Conservation (phyloP, 1,140 invertebrate genomes). For the Lerema accius region DNA sequence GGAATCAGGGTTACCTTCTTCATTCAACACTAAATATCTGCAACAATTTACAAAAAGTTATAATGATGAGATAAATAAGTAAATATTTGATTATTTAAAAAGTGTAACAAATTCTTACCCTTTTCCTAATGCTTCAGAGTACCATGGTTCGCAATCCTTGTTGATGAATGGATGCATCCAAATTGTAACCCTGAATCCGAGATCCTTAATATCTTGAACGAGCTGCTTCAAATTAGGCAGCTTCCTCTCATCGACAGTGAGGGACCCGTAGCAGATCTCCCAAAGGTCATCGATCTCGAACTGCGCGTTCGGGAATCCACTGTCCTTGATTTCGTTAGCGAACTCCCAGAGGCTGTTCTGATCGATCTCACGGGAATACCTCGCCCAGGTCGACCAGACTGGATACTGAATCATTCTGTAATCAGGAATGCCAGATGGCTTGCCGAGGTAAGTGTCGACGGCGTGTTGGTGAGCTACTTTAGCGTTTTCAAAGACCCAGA, state of each 20-base stretch:
- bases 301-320: slow-evolving; percentile 90
- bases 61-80: no score
- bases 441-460: slow-evolving; percentile 84
- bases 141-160: slow-evolving; percentile 86
- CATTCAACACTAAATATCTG: slow-evolving; percentile 84
- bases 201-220: slow-evolving; percentile 84
- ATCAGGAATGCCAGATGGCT: slow-evolving; percentile 87
- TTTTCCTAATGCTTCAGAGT: slow-evolving; percentile 81
- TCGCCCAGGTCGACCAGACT: slow-evolving; percentile 96
- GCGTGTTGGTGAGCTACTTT: slow-evolving; percentile 86
- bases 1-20: slow-evolving; percentile 84
- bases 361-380: slow-evolving; percentile 88
- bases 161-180: slow-evolving; percentile 97
- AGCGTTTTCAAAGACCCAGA: slow-evolving; percentile 85
- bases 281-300: slow-evolving; percentile 96
- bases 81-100: no score
- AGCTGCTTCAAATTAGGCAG: slow-evolving; percentile 88
- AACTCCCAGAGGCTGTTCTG: slow-evolving; percentile 87
- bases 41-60: slow-evolving; percentile 7
- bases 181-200: slow-evolving; percentile 89
- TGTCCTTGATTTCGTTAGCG: slow-evolving; percentile 87
- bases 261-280: slow-evolving; percentile 94
- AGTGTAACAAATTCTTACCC: slow-evolving; percentile 59
- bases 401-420: slow-evolving; percentile 90
- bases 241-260: slow-evolving; percentile 87